Percentiles rank a stretch among this genome's conserved stretches.
Conservation (phyloP, 2,888 invertebrate genomes). For the Caenorhabditis virilis region DNA sequence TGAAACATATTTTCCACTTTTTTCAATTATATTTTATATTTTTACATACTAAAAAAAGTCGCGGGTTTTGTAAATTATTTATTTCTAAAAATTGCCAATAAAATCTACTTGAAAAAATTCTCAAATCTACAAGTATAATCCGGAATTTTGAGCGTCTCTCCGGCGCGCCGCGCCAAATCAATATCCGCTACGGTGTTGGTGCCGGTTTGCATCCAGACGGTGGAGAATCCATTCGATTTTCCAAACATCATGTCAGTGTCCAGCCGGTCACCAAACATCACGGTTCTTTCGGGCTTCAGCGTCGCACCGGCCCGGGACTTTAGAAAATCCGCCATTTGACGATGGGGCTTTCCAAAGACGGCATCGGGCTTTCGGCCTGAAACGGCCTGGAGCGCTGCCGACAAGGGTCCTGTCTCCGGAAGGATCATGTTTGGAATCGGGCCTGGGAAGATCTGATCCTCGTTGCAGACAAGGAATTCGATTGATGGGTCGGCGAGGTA, state of each 20-base stretch:
- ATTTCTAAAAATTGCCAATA: background rate
- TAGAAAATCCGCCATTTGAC: slow-evolving; percentile 64
- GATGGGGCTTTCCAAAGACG: slow-evolving; percentile 87
- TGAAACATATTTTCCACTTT: no score
- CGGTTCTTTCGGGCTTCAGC: slow-evolving; percentile 80
- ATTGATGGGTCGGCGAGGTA: slow-evolving; percentile 82
- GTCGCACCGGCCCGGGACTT: slow-evolving; percentile 74
- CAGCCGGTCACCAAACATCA: slow-evolving; percentile 90
- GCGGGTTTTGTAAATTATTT: slow-evolving; percentile 1
- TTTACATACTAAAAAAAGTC: background rate
- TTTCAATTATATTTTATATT: no score
- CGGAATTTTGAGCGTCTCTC: slow-evolving; percentile 20
- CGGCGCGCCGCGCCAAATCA: slow-evolving; percentile 6
- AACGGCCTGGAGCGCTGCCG: slow-evolving; percentile 83
- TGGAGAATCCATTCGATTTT: slow-evolving; percentile 77
- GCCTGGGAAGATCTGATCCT: slow-evolving; percentile 83
- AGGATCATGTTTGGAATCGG: slow-evolving; percentile 42
- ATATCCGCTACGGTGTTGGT: slow-evolving; percentile 21
- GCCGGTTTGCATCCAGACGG: slow-evolving; percentile 36
- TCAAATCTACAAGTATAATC: slow-evolving; percentile 28
- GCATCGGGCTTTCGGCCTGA: slow-evolving; percentile 80
- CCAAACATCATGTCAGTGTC: slow-evolving; percentile 90
- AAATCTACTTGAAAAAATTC: slow-evolving; percentile 1
- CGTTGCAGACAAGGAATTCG: slow-evolving; percentile 88
- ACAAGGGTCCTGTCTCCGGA: slow-evolving; percentile 80